Evolutionary conservation across 2,113 vertebrate species (phyloP).

Genomic region (Mustela lutreola): DNA sequence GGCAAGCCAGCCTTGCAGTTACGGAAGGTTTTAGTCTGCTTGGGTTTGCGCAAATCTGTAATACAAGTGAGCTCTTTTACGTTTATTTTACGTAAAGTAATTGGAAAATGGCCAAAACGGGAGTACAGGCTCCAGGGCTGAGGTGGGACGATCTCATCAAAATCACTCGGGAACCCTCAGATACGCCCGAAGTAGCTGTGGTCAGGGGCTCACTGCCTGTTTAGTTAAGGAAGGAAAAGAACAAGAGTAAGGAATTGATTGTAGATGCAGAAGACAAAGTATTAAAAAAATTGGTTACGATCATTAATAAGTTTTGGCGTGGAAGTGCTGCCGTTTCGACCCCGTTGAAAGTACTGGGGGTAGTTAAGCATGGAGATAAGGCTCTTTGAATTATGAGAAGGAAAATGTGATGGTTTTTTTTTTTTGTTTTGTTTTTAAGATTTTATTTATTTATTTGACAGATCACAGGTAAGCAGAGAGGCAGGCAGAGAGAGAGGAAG

Average conservation of each 20-base stretch:
- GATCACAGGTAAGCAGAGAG: too few relatives aligned
- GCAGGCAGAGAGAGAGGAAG: too few relatives aligned
- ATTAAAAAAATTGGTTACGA: background rate
- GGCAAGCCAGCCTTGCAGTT: background rate
- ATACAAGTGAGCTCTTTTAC: accelerated
- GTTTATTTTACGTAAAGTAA: background rate
- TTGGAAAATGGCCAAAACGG: background rate
- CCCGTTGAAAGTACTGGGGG: background rate
- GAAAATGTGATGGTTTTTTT: too few relatives aligned
- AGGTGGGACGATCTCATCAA: background rate
- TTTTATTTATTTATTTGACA: too few relatives aligned
- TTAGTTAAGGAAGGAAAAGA: background rate
- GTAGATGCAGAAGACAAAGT: background rate
- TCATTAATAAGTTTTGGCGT: background rate
- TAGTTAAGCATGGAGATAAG: background rate
- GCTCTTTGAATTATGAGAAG: background rate
- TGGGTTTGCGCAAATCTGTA: background rate
- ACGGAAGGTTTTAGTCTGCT: accelerated
- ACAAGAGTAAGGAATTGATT: background rate
- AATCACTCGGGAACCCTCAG: background rate
- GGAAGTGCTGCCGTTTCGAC: background rate
- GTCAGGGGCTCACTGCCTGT: background rate
- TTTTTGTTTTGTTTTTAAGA: too few relatives aligned
- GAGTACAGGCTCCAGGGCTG: background rate
- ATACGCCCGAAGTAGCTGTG: background rate